Evolutionary conservation across 2,797 vertebrate species (phyloP).

Genomic region (Tachyglossus aculeatus): DNA sequence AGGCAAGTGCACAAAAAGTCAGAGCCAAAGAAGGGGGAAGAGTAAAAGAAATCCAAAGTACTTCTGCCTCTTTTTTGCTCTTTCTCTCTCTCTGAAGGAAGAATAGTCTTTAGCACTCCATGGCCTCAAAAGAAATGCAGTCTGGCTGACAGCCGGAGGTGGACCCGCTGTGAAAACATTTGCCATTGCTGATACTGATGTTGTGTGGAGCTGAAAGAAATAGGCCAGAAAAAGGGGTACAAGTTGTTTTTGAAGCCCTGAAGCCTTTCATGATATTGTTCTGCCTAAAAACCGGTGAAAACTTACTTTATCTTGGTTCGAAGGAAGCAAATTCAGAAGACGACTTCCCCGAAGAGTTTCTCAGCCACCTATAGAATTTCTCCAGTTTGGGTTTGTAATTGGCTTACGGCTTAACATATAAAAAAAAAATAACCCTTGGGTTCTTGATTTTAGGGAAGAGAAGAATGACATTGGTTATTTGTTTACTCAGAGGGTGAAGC

Average conservation of each 20-base stretch:
- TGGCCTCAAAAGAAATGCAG: conserved; percentile 15
- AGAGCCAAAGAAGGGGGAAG: not conserved
- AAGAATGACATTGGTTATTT: conserved; percentile 9
- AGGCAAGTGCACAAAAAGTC: no score
- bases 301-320: no score
- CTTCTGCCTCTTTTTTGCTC: conserved; percentile 24
- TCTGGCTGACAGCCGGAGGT: conserved; percentile 21
- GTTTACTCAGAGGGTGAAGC: conserved; percentile 19
- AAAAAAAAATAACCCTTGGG: not conserved
- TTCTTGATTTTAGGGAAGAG: not conserved
- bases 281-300: no score
- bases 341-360: no score
- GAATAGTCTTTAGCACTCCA: conserved; percentile 14
- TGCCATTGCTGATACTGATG: not conserved
- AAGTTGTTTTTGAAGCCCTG: not conserved
- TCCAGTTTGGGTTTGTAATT: no score
- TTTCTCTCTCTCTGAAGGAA: conserved; percentile 24
- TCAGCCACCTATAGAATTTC: no score
- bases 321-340: no score
- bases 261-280: no score
- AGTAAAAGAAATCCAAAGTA: not conserved
- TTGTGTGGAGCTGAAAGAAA: conserved; percentile 1
- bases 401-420: no score
- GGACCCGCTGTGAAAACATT: conserved; percentile 31
- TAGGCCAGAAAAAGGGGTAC: not conserved